Conservation (phyloP, 2,113 vertebrate genomes). For the Amblyopsis rosae region DNA sequence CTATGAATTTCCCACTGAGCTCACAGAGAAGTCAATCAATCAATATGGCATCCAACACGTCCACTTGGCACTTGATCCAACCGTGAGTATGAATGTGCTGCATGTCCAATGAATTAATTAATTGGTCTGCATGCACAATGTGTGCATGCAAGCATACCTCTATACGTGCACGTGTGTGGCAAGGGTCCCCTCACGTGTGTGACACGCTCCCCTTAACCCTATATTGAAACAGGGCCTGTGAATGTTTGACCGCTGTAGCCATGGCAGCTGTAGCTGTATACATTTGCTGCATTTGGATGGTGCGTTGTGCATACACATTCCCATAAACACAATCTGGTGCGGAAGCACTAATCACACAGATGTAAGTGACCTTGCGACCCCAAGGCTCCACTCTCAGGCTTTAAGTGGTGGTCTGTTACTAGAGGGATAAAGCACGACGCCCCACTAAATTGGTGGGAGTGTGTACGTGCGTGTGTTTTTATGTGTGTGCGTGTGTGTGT, state of each 20-base stretch:
- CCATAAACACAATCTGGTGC: constrained; percentile 68
- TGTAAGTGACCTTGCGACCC: constrained; percentile 59
- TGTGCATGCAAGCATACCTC: constrained; percentile 11
- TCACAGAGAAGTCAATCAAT: constrained; percentile 47
- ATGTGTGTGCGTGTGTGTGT: constrained; percentile 3
- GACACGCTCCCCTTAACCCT: not conserved
- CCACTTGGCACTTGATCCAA: too few relatives aligned
- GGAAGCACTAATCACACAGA: constrained; percentile 67
- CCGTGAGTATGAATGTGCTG: constrained; percentile 6
- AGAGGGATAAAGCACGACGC: constrained; percentile 27
- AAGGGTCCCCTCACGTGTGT: constrained; percentile 20
- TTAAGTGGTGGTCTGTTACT: not conserved
- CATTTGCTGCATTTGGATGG: constrained; percentile 56
- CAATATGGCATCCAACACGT: not conserved
- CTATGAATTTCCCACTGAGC: constrained; percentile 43
- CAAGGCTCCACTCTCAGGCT: not conserved
- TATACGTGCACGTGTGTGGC: constrained; percentile 11
- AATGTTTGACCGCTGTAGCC: constrained; percentile 71
- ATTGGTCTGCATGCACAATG: not conserved
- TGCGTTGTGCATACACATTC: constrained; percentile 62
- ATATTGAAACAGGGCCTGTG: constrained; percentile 35
- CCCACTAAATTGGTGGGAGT: not conserved
- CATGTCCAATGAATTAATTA: not conserved
- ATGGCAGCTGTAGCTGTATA: constrained; percentile 63
- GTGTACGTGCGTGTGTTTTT: not conserved